A percentile compares a stretch with the other conserved stretches of the same genome.
These are phyloP conservation scores for Pseudorectes ferrugineus DNA, from an alignment of 2,113 vertebrate genomes.

Conservation along the genomic window DNA sequence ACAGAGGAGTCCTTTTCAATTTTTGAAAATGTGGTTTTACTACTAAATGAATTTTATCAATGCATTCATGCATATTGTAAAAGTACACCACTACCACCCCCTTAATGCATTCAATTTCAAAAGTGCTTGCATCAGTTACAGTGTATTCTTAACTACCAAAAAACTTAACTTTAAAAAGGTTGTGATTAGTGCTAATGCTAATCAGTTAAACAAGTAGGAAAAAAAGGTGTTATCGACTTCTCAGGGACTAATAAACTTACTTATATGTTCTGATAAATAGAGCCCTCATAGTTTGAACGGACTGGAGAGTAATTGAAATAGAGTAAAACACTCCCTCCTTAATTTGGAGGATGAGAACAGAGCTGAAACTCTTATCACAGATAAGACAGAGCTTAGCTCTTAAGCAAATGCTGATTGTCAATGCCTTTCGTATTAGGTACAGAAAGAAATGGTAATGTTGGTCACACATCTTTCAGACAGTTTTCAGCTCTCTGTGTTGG, in stretches of 20 bases:
- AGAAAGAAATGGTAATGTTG: background rate
- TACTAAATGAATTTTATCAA: background rate
- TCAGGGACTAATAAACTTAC: background rate
- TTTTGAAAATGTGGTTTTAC: background rate
- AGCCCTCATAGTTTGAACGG: background rate
- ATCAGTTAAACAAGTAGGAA: background rate
- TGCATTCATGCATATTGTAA: background rate
- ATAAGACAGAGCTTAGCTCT: background rate
- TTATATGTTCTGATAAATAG: background rate
- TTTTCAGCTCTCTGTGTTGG: background rate
- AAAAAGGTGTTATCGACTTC: background rate
- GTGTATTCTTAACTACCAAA: background rate
- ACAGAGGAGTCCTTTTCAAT: background rate
- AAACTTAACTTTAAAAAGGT: background rate
- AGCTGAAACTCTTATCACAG: background rate
- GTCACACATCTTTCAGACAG: background rate
- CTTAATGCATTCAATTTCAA: background rate
- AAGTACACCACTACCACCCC: background rate
- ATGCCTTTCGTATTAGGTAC: background rate
- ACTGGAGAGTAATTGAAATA: background rate
- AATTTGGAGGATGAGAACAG: background rate
- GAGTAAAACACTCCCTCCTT: background rate
- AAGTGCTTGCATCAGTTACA: background rate
- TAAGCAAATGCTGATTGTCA: constrained; percentile 5
- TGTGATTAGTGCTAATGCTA: background rate